These are phyloP conservation scores for Oxytorus armatus DNA, from an alignment of 2,888 invertebrate genomes.

Conservation along the genomic window DNA sequence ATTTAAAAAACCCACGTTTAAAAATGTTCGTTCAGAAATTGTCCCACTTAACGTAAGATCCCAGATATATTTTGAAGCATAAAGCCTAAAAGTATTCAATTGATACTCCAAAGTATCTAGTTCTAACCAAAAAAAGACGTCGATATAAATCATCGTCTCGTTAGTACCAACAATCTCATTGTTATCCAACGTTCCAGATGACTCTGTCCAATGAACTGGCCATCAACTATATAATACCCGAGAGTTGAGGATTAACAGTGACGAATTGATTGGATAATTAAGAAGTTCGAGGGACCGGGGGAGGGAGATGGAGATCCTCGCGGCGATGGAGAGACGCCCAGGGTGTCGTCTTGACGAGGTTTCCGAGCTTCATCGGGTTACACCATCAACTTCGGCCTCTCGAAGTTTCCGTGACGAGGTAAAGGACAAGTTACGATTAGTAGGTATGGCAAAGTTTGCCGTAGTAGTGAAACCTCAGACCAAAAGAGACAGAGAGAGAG, in stretches of 20 bases:
- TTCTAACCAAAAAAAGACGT: conserved; percentile 2
- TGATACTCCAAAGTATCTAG: background rate
- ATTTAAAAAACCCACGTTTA: too few species aligned
- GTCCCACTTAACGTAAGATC: too few species aligned
- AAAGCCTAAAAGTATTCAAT: too few species aligned
- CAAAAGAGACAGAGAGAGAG: background rate
- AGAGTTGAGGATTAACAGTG: conserved; percentile 54
- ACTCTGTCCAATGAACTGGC: conserved; percentile 26
- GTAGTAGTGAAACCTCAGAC: conserved; percentile 48
- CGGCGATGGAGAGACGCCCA: conserved; percentile 25
- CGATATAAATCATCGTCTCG: conserved; percentile 1
- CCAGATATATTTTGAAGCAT: too few species aligned
- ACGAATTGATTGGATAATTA: conserved; percentile 68
- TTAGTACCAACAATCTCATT: background rate
- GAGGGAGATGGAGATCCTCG: too few species aligned
- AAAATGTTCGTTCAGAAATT: too few species aligned
- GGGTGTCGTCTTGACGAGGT: conserved; percentile 59
- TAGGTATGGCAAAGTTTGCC: conserved; percentile 61
- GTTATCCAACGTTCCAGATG: background rate
- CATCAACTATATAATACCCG: background rate
- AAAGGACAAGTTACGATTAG: conserved; percentile 70
- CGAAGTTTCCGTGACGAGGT: conserved; percentile 56
- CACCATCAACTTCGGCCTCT: conserved; percentile 49
- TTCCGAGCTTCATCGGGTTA: conserved; percentile 58
- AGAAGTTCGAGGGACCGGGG: conserved; percentile 62